Conservation (phyloP, 2,888 invertebrate genomes). For the Fissipunctia ypsillon region DNA sequence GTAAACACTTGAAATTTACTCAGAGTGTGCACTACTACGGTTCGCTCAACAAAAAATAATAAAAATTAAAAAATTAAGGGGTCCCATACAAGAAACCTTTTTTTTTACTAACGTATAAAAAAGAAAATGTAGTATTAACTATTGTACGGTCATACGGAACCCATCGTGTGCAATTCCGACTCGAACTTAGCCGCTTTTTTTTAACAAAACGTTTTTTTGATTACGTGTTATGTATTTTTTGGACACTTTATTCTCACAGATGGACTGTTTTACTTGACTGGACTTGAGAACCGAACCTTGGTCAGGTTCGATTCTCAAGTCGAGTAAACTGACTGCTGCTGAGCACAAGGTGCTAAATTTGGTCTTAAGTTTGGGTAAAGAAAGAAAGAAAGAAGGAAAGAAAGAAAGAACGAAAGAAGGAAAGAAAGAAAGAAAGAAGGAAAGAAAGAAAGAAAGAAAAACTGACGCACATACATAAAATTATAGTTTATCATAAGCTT, state of each 20-base stretch:
- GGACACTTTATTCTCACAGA: slow-evolving; percentile 5
- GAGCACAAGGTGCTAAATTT: background rate
- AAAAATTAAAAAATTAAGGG: no score
- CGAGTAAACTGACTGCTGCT: background rate
- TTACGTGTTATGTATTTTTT: background rate
- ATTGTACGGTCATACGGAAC: background rate
- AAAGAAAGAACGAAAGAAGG: no score
- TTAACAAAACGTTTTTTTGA: slow-evolving; percentile 19
- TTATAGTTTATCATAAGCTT: no score
- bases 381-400: no score
- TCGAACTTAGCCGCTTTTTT: background rate
- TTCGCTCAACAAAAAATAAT: background rate
- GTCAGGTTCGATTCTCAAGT: background rate
- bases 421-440: no score
- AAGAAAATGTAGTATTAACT: background rate
- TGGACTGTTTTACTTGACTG: no score
- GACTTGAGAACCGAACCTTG: no score
- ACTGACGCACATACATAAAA: no score
- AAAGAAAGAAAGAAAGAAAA: no score
- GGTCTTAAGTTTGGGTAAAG: no score
- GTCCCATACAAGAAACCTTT: no score
- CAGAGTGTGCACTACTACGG: background rate
- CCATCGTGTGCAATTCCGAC: background rate
- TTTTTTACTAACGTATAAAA: background rate
- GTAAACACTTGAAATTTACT: background rate